phyloP scores from a whole-genome alignment of 2,888 invertebrate species.

The Ptychoptera albimana region DNA sequence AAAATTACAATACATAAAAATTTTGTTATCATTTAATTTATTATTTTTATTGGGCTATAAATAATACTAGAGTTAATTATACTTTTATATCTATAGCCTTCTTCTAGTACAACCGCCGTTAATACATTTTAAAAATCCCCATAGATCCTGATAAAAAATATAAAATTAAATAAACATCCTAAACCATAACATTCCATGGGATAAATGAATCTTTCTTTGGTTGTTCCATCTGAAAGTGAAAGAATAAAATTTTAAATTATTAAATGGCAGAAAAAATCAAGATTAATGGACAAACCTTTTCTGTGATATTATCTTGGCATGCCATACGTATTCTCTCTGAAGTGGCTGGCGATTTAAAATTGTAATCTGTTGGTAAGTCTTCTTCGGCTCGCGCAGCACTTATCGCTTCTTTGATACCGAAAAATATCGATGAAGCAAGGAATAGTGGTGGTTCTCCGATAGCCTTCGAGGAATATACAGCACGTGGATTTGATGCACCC shows the following conservation, averaged over 20 bases:
- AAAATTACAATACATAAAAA: too few relatives aligned
- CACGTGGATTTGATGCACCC: constrained; percentile 77
- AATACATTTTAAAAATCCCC: too few relatives aligned
- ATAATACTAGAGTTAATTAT: too few relatives aligned
- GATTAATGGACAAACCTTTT: constrained; percentile 38
- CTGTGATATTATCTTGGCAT: constrained; percentile 68
- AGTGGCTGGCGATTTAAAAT: constrained; percentile 72
- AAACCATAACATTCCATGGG: constrained; percentile 45
- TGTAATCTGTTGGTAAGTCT: constrained; percentile 42
- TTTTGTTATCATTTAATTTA: too few relatives aligned
- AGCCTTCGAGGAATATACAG: constrained; percentile 93
- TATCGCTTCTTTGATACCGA: constrained; percentile 81
- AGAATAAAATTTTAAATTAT: constrained; percentile 9
- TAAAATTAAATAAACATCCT: too few relatives aligned
- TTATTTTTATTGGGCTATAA: too few relatives aligned
- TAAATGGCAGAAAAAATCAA: constrained; percentile 6
- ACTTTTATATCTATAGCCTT: too few relatives aligned
- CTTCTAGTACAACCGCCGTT: too few relatives aligned
- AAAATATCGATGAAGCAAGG: constrained; percentile 72
- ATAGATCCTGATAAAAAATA: too few relatives aligned
- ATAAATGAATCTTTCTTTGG: constrained; percentile 37
- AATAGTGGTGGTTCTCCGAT: constrained; percentile 93
- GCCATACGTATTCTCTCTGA: constrained; percentile 78
- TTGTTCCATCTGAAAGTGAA: constrained; percentile 36
- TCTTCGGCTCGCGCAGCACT: constrained; percentile 57